Percentiles rank a stretch among this genome's conserved stretches.
Conservation (phyloP, 2,797 vertebrate species). For the Capromys pilorides region DNA sequence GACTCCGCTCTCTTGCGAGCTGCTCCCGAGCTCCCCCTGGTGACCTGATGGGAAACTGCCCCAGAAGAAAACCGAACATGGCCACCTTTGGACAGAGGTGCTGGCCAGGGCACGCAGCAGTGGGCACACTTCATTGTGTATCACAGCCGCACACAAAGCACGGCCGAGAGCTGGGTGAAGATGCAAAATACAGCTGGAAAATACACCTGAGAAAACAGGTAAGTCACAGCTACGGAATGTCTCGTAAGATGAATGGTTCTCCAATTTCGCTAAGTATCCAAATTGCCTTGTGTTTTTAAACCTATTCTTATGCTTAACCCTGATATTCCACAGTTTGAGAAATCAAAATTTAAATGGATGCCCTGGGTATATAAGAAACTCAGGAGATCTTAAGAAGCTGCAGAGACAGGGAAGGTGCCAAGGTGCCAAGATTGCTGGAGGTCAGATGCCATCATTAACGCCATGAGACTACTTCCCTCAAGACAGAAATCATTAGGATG, state of each 20-base stretch:
- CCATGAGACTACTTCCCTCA: neutral
- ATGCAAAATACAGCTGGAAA: neutral
- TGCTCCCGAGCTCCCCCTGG: slow-evolving; percentile 75
- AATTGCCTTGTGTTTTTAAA: slow-evolving; percentile 29
- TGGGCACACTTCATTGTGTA: neutral
- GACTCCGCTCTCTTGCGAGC: slow-evolving; percentile 34
- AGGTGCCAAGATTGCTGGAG: neutral
- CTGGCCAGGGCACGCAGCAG: neutral
- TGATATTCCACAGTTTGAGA: neutral
- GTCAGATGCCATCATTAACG: neutral
- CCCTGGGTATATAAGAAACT: slow-evolving; percentile 13
- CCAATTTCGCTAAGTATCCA: neutral
- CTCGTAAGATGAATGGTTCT: neutral
- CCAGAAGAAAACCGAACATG: slow-evolving; percentile 10
- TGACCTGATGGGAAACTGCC: slow-evolving; percentile 53
- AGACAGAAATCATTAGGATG: neutral
- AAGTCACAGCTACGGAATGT: neutral
- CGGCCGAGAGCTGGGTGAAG: neutral
- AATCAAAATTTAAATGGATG: slow-evolving; percentile 37
- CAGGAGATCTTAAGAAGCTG: neutral
- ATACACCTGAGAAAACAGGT: neutral
- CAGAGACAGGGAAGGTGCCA: neutral
- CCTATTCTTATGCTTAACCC: neutral
- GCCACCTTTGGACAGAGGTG: neutral
- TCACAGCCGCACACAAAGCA: neutral